Conservation (phyloP, 1,140 invertebrate genomes). For the Drosophila nikananu region DNA sequence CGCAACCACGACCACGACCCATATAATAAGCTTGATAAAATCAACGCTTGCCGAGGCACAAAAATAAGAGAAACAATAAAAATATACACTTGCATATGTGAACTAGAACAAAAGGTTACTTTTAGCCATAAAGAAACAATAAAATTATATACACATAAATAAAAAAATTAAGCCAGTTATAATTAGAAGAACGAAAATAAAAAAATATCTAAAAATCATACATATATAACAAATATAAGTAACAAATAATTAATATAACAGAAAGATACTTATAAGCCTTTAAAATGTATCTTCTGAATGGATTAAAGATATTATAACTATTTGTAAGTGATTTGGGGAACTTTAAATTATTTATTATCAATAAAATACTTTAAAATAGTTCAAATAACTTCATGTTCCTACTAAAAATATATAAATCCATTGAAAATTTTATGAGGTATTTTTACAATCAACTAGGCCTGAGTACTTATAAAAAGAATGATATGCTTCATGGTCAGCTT, state of each 20-base stretch:
- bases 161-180: slow-evolving; percentile 10
- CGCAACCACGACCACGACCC: slow-evolving; percentile 45
- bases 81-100: neutral
- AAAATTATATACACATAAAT: neutral
- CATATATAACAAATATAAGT: neutral
- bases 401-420: no score
- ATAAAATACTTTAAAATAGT: neutral
- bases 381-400: no score
- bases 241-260: slow-evolving; percentile 16
- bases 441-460: neutral
- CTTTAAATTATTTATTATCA: neutral
- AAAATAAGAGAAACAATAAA: neutral
- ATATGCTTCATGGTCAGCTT: neutral
- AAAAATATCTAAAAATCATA: neutral
- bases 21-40: slow-evolving; percentile 82
- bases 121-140: neutral
- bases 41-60: slow-evolving; percentile 55
- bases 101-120: neutral
- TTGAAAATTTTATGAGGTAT: neutral
- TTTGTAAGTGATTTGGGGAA: no score
- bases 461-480: neutral
- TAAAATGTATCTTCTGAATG: no score
- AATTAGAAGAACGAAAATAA: slow-evolving; percentile 4
- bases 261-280: slow-evolving; percentile 2
- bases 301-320: neutral